Evolutionary conservation across 2,797 vertebrate species (phyloP), one percentile per base, ranked within the genome.

Genomic region (Xiphorhynchus erythropygius): DNA sequence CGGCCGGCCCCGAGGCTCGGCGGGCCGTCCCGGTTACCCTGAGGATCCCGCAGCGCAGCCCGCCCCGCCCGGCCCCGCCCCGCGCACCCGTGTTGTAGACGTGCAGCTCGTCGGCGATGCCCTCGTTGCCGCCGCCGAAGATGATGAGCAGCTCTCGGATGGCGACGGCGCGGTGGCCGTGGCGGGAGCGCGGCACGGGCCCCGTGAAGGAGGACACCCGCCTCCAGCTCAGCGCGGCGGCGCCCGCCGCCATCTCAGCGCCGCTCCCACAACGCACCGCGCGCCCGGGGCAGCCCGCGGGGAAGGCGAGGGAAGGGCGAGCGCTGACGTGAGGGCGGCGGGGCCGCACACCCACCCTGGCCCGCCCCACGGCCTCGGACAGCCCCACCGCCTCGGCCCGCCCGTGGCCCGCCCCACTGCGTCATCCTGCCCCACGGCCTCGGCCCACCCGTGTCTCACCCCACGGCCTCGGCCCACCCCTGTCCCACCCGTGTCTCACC

Each of bases 51-150:
- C 47, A 22, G 41, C 37, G 35, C 37, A 13, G 42, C 42, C 42
- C 42, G 18, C 18, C 41, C 41, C 41, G 41, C 16, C 41, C 41
- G 17, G 18, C 41, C 42, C 42, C 42, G 42, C 42, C 42, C 42
- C 42, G n/a, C 98, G 93, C 96, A 99, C 99, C 99, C 7, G 99
- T 99, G 97, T 99, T 99, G 97, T 99, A 99, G 94, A 99, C 99
- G 96, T 99, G 99, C 78, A 99, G 98, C 96, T 99, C 98, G 90
- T 99, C 99, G 28, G 99, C 98, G 93, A 99, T 99, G 50, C 99
- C 99, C 87, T 99, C 99, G 96, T 99, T 99, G 87, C 99, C 99
- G n/a, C 99, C 99, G 4, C 99, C 99, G 85, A 99, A 99, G 84
- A 99, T 98, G 42, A 99, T 97, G 50, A 99, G 97, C 63, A 99